Evolutionary conservation across 2,888 invertebrate species (phyloP).

Genomic region (Sarcophaga variegata): DNA sequence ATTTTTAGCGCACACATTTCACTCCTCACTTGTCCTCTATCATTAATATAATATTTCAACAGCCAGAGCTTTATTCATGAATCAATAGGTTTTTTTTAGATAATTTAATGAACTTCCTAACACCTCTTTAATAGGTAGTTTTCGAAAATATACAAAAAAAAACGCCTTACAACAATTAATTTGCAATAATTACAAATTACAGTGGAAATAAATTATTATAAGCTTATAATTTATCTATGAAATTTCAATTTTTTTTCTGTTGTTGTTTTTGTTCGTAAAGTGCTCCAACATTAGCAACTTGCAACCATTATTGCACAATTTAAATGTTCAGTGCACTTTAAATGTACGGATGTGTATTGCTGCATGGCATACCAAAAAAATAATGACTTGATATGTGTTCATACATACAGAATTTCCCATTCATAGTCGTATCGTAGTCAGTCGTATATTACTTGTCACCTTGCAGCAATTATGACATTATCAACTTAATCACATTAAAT

Average conservation of each 20-base stretch:
- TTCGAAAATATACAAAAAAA: slow-evolving; percentile 3
- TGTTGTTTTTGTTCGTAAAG: not conserved
- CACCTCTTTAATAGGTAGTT: slow-evolving; percentile 40
- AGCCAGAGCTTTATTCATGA: not conserved
- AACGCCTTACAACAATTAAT: slow-evolving; percentile 47
- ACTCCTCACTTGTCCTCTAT: not conserved
- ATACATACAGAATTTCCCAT: slow-evolving; percentile 27
- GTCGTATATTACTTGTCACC: slow-evolving; percentile 72
- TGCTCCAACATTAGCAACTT: slow-evolving; percentile 23
- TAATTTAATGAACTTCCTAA: slow-evolving; percentile 6
- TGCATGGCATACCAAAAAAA: not conserved
- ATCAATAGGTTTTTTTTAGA: not conserved
- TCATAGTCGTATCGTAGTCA: slow-evolving; percentile 31
- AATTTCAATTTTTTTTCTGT: not conserved
- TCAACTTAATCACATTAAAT: slow-evolving; percentile 67
- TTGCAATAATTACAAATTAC: slow-evolving; percentile 50
- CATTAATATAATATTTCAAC: too few relatives aligned
- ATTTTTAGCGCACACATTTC: too few relatives aligned
- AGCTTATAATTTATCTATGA: not conserved
- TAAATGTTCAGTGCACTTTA: slow-evolving; percentile 8
- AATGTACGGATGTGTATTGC: not conserved
- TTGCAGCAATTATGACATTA: slow-evolving; percentile 77
- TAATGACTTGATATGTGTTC: not conserved
- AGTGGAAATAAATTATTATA: slow-evolving; percentile 33
- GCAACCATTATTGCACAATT: slow-evolving; percentile 43